These are phyloP conservation scores for Brevimyrus niger DNA, from an alignment of 2,113 vertebrate species.

Conservation along the genomic window DNA sequence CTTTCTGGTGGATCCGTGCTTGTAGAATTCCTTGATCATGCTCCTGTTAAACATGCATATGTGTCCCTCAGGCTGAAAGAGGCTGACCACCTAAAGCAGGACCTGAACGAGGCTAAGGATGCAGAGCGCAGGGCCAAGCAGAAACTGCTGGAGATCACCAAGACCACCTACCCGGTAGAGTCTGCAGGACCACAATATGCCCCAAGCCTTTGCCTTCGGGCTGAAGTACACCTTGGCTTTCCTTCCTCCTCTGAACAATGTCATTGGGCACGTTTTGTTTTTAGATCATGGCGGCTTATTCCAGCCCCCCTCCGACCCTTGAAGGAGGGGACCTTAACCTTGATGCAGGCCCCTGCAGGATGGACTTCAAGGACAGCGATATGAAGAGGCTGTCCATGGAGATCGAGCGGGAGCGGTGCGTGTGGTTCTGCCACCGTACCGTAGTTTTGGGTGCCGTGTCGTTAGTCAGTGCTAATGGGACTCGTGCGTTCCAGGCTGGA, in stretches of 20 bases:
- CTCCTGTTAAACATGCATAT: background rate
- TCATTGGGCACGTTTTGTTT: background rate
- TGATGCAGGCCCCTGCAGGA: constrained; percentile 59
- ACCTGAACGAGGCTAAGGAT: constrained; percentile 79
- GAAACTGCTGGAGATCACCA: constrained; percentile 76
- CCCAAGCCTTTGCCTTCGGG: background rate
- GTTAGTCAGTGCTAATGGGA: background rate
- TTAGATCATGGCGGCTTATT: constrained; percentile 64
- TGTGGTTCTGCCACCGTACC: background rate
- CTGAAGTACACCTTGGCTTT: background rate
- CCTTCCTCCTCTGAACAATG: background rate
- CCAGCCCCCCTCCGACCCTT: constrained; percentile 48
- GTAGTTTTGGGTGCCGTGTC: background rate
- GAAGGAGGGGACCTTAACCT: constrained; percentile 56
- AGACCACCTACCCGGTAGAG: constrained; percentile 69
- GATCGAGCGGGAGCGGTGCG: constrained; percentile 80
- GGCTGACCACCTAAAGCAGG: constrained; percentile 81
- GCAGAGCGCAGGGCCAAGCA: constrained; percentile 77
- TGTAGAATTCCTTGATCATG: background rate
- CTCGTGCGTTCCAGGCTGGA: constrained; percentile 60
- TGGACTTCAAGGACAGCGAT: constrained; percentile 80
- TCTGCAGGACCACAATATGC: background rate
- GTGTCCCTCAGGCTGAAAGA: constrained; percentile 70
- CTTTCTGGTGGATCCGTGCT: background rate
- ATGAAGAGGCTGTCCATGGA: constrained; percentile 89